phyloP scores from a whole-genome alignment of 2,797 vertebrate genomes.

The Eulemur albifrons region DNA sequence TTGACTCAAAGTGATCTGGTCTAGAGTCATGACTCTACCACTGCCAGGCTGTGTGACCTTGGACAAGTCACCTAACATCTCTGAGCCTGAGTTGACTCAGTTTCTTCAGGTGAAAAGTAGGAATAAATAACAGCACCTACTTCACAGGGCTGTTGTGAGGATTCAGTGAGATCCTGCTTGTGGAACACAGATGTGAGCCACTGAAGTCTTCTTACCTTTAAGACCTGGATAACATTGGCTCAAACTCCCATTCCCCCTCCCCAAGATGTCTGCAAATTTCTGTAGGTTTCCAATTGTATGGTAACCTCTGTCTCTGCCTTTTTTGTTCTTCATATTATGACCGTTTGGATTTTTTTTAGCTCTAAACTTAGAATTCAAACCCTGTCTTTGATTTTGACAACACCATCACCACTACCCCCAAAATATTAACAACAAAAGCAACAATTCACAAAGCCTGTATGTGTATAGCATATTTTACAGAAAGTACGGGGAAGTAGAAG shows the following conservation, averaged over 20 bases:
- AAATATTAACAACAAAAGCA: background rate
- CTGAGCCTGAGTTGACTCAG: background rate
- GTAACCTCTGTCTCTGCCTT: background rate
- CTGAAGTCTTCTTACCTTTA: background rate
- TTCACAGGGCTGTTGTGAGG: background rate
- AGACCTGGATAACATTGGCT: background rate
- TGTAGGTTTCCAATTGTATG: background rate
- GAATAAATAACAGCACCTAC: background rate
- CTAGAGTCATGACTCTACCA: background rate
- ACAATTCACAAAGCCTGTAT: background rate
- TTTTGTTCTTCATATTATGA: background rate
- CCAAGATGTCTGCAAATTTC: background rate
- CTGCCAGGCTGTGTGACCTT: background rate
- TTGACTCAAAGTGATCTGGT: background rate
- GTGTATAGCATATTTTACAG: background rate
- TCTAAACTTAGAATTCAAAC: background rate
- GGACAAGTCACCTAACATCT: background rate
- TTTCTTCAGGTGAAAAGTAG: slow-evolving; percentile 19
- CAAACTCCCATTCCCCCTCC: background rate
- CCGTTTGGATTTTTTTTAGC: background rate
- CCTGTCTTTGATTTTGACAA: background rate
- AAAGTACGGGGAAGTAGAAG: background rate
- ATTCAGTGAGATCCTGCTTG: background rate
- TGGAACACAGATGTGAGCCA: background rate
- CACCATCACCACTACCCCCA: background rate